These are phyloP conservation scores for Scaptomyza montana DNA, from an alignment of 1,140 invertebrate species.

Conservation along the genomic window DNA sequence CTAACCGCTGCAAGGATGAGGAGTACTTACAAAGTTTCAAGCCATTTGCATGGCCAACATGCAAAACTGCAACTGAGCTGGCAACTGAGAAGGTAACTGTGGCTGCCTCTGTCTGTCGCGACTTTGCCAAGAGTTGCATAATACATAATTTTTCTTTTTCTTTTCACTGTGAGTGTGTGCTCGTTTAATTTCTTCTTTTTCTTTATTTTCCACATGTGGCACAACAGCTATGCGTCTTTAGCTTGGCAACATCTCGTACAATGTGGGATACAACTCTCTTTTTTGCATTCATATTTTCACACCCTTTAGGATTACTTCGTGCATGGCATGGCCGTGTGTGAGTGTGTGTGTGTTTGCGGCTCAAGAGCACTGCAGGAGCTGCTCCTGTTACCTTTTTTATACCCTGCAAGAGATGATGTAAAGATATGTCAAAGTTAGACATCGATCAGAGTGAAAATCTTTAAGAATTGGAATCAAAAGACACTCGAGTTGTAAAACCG, in stretches of 20 bases:
- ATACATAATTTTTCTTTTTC: slow-evolving; percentile 72
- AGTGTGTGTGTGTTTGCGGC: slow-evolving; percentile 4
- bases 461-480: too few species aligned
- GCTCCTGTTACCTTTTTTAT: slow-evolving; percentile 59
- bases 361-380: slow-evolving; percentile 53
- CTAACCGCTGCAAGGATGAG: slow-evolving; percentile 41
- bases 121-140: slow-evolving; percentile 71
- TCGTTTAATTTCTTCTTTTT: slow-evolving; percentile 55
- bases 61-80: slow-evolving; percentile 53
- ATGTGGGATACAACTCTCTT: slow-evolving; percentile 46
- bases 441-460: not conserved
- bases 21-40: slow-evolving; percentile 35
- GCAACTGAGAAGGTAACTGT: slow-evolving; percentile 51
- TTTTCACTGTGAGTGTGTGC: slow-evolving; percentile 61
- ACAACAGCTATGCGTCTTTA: slow-evolving; percentile 43
- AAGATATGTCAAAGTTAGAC: not conserved
- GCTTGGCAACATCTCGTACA: slow-evolving; percentile 5
- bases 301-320: slow-evolving; percentile 79
- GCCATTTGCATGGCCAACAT: slow-evolving; percentile 55
- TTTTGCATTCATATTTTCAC: slow-evolving; percentile 78
- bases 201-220: slow-evolving; percentile 28
- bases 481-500: too few species aligned
- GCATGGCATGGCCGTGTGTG: slow-evolving; percentile 56
- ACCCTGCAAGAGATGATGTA: slow-evolving; percentile 1
- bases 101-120: slow-evolving; percentile 48